phyloP scores from a whole-genome alignment of 2,888 invertebrate species.

The Drosophila dives region DNA sequence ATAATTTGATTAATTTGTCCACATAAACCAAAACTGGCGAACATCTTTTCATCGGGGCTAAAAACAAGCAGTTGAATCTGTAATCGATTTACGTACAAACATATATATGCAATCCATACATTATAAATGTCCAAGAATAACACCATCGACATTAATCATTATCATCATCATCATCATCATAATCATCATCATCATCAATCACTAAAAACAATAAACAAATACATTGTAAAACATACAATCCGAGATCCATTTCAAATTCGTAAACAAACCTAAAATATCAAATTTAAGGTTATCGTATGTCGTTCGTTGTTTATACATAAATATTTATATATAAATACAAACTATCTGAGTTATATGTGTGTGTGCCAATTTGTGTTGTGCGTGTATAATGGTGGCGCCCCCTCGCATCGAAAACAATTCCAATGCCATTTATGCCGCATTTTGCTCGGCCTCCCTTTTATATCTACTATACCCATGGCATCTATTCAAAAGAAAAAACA shows the following conservation, averaged over 20 bases:
- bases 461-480: constrained; percentile 1
- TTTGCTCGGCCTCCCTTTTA: constrained; percentile 47
- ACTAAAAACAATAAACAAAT: background rate
- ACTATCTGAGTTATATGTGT: background rate
- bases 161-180: background rate
- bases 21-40: constrained; percentile 27
- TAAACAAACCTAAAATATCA: background rate
- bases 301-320: background rate
- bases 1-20: constrained; percentile 64
- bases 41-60: background rate
- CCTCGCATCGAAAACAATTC: constrained; percentile 49
- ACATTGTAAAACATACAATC: background rate
- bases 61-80: constrained; percentile 28
- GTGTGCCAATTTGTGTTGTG: constrained; percentile 32
- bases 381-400: constrained; percentile 23
- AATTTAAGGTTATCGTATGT: background rate
- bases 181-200: background rate
- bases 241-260: background rate
- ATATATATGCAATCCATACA: background rate
- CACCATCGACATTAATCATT: background rate
- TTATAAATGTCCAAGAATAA: background rate
- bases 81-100: constrained; percentile 3
- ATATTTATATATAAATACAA: background rate
- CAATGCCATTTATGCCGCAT: constrained; percentile 56
- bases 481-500: background rate